Percentiles rank a stretch among this genome's conserved stretches.
phyloP scores from a whole-genome alignment of 2,113 vertebrate species.

The Prinia subflava region DNA sequence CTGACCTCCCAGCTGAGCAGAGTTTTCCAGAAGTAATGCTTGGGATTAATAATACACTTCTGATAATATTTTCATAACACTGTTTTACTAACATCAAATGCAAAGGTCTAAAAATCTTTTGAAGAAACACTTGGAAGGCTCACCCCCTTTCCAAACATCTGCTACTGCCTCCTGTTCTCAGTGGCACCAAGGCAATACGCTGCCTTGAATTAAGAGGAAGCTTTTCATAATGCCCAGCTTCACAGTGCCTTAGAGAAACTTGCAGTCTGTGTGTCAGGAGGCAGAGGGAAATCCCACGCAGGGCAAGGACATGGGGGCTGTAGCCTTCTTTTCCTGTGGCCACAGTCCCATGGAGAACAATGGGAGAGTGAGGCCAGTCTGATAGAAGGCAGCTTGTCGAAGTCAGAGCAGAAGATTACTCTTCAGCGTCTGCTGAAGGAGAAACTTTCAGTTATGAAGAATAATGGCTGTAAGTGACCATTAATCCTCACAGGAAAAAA shows the following conservation, averaged over 20 bases:
- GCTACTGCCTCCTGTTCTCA: neutral
- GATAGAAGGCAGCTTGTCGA: neutral
- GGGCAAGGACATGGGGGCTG: slow-evolving; percentile 3
- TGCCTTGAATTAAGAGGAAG: neutral
- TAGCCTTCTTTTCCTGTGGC: slow-evolving; percentile 20
- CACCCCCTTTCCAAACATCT: neutral
- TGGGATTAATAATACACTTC: neutral
- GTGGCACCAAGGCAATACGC: neutral
- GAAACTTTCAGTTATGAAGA: slow-evolving; percentile 47
- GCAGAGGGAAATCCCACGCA: slow-evolving; percentile 19
- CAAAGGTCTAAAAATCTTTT: neutral
- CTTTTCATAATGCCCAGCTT: slow-evolving; percentile 12
- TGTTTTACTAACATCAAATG: neutral
- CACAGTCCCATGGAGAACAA: slow-evolving; percentile 39
- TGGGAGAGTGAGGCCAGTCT: neutral
- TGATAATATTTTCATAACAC: neutral
- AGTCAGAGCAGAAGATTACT: slow-evolving; percentile 35
- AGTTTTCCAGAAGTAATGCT: neutral
- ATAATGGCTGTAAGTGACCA: slow-evolving; percentile 16
- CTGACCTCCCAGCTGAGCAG: neutral
- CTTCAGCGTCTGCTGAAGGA: slow-evolving; percentile 48
- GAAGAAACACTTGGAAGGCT: neutral
- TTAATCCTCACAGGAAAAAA: neutral
- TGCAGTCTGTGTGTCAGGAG: slow-evolving; percentile 6
- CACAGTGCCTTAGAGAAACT: slow-evolving; percentile 4